A percentile compares a stretch with the other conserved stretches of the same genome.
Conservation (phyloP, 2,888 invertebrate genomes). For the Parapristionchus giblindavisi region DNA sequence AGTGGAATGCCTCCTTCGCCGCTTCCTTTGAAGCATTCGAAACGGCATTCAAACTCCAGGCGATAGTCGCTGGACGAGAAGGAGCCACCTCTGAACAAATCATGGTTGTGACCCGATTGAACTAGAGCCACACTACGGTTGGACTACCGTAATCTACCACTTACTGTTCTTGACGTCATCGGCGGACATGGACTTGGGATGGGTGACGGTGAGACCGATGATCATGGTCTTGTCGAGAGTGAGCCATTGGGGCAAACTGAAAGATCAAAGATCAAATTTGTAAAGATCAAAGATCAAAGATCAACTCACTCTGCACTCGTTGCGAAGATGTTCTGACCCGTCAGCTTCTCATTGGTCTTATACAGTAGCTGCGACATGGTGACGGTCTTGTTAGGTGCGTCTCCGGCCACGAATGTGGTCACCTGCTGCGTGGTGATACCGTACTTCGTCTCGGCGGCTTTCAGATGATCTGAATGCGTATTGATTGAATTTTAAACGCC, state of each 20-base stretch:
- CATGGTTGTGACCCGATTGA: not conserved
- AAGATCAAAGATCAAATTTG: too few relatives aligned
- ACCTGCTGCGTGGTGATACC: slow-evolving; percentile 23
- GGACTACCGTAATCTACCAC: not conserved
- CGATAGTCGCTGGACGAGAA: slow-evolving; percentile 11
- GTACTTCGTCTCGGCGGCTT: not conserved
- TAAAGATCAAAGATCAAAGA: too few relatives aligned
- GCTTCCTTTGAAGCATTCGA: not conserved
- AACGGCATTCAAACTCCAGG: not conserved
- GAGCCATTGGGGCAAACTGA: slow-evolving; percentile 12
- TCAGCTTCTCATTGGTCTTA: slow-evolving; percentile 4
- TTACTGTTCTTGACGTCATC: slow-evolving; percentile 21
- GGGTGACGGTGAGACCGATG: not conserved
- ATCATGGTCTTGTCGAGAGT: slow-evolving; percentile 10
- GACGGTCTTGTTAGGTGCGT: slow-evolving; percentile 9
- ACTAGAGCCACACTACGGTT: not conserved
- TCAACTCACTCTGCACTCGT: not conserved
- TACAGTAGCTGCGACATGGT: not conserved
- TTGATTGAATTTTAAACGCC: not conserved
- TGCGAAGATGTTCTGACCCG: slow-evolving; percentile 12
- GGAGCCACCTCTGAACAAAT: not conserved
- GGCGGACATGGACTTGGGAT: not conserved
- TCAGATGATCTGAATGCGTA: not conserved
- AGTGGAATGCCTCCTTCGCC: slow-evolving; percentile 5
- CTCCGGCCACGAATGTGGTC: not conserved